These are phyloP conservation scores for Pyralis farinalis DNA, from an alignment of 2,888 invertebrate genomes.

Conservation along the genomic window DNA sequence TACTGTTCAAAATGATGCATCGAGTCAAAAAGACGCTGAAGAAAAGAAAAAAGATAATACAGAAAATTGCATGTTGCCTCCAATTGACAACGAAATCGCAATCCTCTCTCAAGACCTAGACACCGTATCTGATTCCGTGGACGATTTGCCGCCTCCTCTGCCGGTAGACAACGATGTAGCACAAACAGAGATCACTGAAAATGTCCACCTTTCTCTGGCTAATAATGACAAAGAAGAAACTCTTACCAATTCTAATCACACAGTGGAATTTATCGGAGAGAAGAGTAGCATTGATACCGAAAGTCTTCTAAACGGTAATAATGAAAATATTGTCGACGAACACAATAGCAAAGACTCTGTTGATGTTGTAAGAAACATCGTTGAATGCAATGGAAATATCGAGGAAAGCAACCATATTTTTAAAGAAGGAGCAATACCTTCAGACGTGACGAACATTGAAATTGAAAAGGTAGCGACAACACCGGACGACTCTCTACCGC, in stretches of 20 bases:
- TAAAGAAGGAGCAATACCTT: conserved; percentile 12
- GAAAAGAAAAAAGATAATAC: conserved; percentile 6
- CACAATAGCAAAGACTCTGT: conserved; percentile 26
- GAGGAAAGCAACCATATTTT: conserved; percentile 18
- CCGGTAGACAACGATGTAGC: conserved; percentile 30
- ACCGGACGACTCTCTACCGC: conserved; percentile 26
- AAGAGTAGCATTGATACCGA: conserved; percentile 22
- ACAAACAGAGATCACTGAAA: conserved; percentile 22
- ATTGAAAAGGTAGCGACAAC: conserved; percentile 6
- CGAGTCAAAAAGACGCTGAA: conserved; percentile 6
- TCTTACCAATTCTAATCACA: conserved; percentile 24
- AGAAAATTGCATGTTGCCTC: conserved; percentile 2
- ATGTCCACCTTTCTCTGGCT: conserved; percentile 20
- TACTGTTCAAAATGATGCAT: neutral
- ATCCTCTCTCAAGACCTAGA: conserved; percentile 18
- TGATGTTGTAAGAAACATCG: conserved; percentile 26
- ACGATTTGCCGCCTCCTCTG: conserved; percentile 44
- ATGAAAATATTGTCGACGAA: conserved; percentile 24
- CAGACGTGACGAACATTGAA: conserved; percentile 5
- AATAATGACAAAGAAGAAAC: conserved; percentile 20
- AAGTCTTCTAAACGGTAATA: conserved; percentile 23
- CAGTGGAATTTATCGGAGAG: conserved; percentile 20
- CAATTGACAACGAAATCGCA: conserved; percentile 7
- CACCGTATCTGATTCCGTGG: conserved; percentile 22
- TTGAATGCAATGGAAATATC: conserved; percentile 45